Evolutionary conservation across 2,113 vertebrate species (phyloP).

Genomic region (Machaerirhynchus nigripectus): DNA sequence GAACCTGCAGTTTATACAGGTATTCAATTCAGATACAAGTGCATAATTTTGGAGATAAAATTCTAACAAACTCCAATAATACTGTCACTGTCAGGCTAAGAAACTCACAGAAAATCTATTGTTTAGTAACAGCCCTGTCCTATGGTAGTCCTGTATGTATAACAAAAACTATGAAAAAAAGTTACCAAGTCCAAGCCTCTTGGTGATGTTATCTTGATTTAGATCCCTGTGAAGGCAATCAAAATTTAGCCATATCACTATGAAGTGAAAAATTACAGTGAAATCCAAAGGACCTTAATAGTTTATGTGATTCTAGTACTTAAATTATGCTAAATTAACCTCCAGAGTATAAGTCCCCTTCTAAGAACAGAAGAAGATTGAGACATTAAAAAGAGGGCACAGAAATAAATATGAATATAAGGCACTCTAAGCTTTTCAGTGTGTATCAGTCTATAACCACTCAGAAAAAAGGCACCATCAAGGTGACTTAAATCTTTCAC

Average conservation of each 20-base stretch:
- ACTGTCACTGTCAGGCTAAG: background rate
- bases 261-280: background rate
- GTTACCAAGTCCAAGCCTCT: background rate
- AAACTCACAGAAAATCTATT: background rate
- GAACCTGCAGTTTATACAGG: background rate
- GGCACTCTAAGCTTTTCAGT: background rate
- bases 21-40: background rate
- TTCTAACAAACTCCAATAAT: background rate
- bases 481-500: background rate
- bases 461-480: background rate
- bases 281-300: background rate
- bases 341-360: background rate
- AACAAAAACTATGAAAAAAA: background rate
- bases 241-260: background rate
- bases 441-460: background rate
- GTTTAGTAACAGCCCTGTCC: background rate
- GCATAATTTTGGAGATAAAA: background rate
- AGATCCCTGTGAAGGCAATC: background rate
- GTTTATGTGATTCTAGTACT: background rate
- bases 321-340: background rate
- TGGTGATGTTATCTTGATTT: background rate
- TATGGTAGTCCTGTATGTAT: background rate
- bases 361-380: background rate
- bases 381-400: background rate
- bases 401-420: background rate